Percentiles rank a stretch among this genome's conserved stretches.
Evolutionary conservation across 2,113 vertebrate genomes (phyloP).

Genomic region (Nestor notabilis): DNA sequence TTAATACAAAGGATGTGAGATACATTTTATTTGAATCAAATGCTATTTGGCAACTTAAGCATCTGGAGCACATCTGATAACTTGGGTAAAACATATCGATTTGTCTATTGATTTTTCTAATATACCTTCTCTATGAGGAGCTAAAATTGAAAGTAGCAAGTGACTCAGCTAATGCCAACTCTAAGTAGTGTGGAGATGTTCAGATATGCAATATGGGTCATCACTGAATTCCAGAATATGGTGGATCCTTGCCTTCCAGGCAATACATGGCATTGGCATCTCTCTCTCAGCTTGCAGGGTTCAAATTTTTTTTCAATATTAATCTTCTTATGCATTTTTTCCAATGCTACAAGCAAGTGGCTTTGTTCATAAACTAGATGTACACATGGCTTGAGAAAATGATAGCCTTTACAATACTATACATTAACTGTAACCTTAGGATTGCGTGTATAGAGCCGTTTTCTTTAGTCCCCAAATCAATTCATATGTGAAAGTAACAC

Average conservation of each 20-base stretch:
- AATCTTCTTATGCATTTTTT: background rate
- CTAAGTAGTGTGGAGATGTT: background rate
- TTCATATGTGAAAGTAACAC: background rate
- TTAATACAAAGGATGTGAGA: constrained; percentile 50
- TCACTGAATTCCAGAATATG: background rate
- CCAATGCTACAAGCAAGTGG: background rate
- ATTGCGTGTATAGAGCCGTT: background rate
- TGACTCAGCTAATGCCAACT: background rate
- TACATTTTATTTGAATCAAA: constrained; percentile 56
- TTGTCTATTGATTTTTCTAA: constrained; percentile 70
- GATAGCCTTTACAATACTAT: background rate
- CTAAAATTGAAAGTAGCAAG: constrained; percentile 17
- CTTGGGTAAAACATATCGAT: constrained; percentile 64
- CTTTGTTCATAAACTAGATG: background rate
- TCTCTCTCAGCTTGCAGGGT: background rate
- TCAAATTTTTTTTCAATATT: background rate
- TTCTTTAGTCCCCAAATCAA: background rate
- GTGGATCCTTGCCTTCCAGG: background rate
- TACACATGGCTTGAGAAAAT: background rate
- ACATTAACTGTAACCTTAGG: background rate
- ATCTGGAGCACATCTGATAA: constrained; percentile 64
- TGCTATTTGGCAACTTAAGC: constrained; percentile 63
- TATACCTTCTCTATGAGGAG: constrained; percentile 16
- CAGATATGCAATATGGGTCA: background rate
- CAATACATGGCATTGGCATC: background rate